Evolutionary conservation across 2,888 invertebrate genomes (phyloP).

Genomic region (Acheta domesticus): DNA sequence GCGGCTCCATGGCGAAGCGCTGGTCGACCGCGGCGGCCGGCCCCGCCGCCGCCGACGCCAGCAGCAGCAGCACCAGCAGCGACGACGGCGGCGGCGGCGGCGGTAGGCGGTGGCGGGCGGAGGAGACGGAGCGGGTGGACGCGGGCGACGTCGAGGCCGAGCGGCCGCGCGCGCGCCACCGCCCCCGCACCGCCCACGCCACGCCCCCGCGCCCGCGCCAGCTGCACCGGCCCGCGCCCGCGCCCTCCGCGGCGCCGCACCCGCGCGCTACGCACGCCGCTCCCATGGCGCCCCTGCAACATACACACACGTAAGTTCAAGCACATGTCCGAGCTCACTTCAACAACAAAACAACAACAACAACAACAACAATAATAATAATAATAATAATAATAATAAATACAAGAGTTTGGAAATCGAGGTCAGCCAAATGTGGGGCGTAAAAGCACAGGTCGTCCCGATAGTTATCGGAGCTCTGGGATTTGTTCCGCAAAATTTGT

Average conservation of each 20-base stretch:
- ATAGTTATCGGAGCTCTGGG: too few relatives aligned
- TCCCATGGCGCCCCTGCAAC: neutral
- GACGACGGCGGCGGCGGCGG: neutral
- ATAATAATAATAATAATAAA: too few relatives aligned
- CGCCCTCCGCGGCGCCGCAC: neutral
- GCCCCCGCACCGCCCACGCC: neutral
- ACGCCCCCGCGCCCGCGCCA: neutral
- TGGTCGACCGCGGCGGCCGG: constrained; percentile 59
- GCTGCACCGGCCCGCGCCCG: neutral
- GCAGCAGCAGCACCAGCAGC: constrained; percentile 40
- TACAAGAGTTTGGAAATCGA: too few relatives aligned
- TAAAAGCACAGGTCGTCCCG: too few relatives aligned
- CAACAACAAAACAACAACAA: too few relatives aligned
- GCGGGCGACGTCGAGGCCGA: neutral
- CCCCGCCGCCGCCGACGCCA: constrained; percentile 46
- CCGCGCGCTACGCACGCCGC: neutral
- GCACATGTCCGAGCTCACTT: too few relatives aligned
- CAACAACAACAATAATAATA: too few relatives aligned
- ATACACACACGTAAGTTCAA: neutral
- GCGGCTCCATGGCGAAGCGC: constrained; percentile 88
- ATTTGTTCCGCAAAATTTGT: too few relatives aligned
- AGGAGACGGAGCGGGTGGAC: neutral
- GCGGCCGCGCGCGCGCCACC: neutral
- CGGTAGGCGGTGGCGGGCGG: neutral
- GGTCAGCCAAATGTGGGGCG: too few relatives aligned